A percentile compares a stretch with the other conserved stretches of the same genome.
These are phyloP conservation scores for Tenualosa thibaudeaui DNA, from an alignment of 2,797 vertebrate genomes.

Conservation along the genomic window DNA sequence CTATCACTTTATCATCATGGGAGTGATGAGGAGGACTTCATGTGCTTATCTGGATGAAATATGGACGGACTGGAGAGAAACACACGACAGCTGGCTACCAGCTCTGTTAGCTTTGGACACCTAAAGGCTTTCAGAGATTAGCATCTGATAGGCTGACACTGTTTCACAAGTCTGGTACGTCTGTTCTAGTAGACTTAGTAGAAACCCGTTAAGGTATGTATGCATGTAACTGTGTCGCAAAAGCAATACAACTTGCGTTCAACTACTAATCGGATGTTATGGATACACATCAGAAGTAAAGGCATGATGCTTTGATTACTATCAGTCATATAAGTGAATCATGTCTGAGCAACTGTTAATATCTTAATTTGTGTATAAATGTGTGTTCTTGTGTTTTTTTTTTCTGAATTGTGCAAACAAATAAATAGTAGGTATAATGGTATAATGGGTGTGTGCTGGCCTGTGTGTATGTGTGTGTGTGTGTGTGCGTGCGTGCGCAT, in stretches of 20 bases:
- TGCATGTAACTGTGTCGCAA: conserved; percentile 9
- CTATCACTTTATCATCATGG: neutral
- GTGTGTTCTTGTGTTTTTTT: neutral
- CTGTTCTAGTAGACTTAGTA: neutral
- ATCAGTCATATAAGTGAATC: too few relatives aligned
- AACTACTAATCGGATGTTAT: too few relatives aligned
- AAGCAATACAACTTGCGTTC: too few relatives aligned
- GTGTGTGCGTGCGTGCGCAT: neutral
- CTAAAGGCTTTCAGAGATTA: neutral
- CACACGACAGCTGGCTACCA: neutral
- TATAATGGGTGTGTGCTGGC: neutral
- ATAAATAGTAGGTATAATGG: too few relatives aligned
- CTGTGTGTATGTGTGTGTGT: conserved; percentile 19
- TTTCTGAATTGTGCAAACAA: neutral
- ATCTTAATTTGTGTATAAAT: neutral
- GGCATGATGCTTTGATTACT: too few relatives aligned
- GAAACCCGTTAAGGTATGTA: neutral
- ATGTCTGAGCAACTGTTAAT: too few relatives aligned
- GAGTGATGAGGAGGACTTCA: neutral
- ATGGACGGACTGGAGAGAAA: neutral
- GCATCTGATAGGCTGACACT: neutral
- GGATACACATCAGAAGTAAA: too few relatives aligned
- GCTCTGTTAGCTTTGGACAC: neutral
- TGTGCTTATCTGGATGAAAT: neutral
- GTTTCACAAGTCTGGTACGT: neutral